Conservation (phyloP, 2,888 invertebrate genomes). For the Microctonus brassicae region DNA sequence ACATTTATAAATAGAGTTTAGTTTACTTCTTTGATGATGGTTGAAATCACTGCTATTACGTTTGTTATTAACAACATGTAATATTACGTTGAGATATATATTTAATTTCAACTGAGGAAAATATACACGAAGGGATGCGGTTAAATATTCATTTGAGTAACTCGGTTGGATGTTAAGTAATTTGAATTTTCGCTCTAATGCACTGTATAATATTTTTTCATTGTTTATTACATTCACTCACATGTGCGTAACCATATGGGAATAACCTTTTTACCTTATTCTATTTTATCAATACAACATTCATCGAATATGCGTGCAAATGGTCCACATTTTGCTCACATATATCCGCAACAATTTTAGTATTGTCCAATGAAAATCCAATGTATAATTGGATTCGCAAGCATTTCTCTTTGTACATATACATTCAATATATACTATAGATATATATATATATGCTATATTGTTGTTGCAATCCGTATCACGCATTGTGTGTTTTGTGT, state of each 20-base stretch:
- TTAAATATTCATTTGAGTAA: neutral
- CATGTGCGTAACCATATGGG: slow-evolving; percentile 12
- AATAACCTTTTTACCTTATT: neutral
- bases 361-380: slow-evolving; percentile 19
- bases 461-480: neutral
- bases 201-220: neutral
- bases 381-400: slow-evolving; percentile 23
- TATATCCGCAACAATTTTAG: slow-evolving; percentile 10
- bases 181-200: slow-evolving; percentile 11
- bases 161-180: slow-evolving; percentile 10
- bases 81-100: slow-evolving; percentile 18
- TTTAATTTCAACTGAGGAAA: slow-evolving; percentile 17
- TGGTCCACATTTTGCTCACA: slow-evolving; percentile 4
- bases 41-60: neutral
- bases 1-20: neutral
- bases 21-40: neutral
- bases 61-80: neutral
- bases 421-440: too few species aligned
- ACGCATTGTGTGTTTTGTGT: neutral
- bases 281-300: neutral
- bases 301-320: slow-evolving; percentile 21
- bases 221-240: neutral
- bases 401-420: neutral
- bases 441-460: neutral
- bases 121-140: slow-evolving; percentile 12